These are phyloP conservation scores for Pterostichus madidus DNA, from an alignment of 2,888 invertebrate species.

Conservation along the genomic window DNA sequence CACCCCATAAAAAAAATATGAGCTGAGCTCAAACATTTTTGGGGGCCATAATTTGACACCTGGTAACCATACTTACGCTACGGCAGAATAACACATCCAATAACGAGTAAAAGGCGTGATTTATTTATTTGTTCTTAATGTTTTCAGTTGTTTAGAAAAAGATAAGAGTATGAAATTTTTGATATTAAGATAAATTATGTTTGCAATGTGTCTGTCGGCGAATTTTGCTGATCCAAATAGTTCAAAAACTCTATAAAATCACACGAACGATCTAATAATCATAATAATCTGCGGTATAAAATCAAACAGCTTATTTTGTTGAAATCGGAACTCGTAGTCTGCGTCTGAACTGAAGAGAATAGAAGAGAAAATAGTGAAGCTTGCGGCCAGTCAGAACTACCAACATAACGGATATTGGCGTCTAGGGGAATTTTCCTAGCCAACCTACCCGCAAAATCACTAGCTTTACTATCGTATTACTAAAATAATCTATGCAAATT, in stretches of 20 bases:
- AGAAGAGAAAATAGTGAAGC: slow-evolving; percentile 39
- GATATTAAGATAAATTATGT: neutral
- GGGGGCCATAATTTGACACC: too few relatives aligned
- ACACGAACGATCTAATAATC: slow-evolving; percentile 8
- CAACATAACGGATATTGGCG: slow-evolving; percentile 38
- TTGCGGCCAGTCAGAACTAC: slow-evolving; percentile 18
- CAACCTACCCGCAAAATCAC: slow-evolving; percentile 1
- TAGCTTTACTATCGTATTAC: neutral
- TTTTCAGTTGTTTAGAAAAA: too few relatives aligned
- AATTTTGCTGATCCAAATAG: slow-evolving; percentile 16
- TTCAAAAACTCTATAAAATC: slow-evolving; percentile 24
- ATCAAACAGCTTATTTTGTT: slow-evolving; percentile 22
- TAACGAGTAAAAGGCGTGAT: too few relatives aligned
- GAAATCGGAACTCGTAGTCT: slow-evolving; percentile 42
- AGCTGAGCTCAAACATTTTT: too few relatives aligned
- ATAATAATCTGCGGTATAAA: slow-evolving; percentile 24
- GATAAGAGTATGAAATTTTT: too few relatives aligned
- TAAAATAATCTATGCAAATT: neutral
- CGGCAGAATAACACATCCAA: too few relatives aligned
- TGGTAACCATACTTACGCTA: too few relatives aligned
- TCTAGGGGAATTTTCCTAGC: slow-evolving; percentile 33
- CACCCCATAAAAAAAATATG: too few relatives aligned
- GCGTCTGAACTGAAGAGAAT: slow-evolving; percentile 18
- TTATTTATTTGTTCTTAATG: too few relatives aligned
- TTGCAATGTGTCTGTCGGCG: slow-evolving; percentile 1